A percentile compares a stretch with the other conserved stretches of the same genome.
These are phyloP conservation scores for Mimachlamys varia DNA, from an alignment of 2,888 invertebrate species.

Conservation along the genomic window DNA sequence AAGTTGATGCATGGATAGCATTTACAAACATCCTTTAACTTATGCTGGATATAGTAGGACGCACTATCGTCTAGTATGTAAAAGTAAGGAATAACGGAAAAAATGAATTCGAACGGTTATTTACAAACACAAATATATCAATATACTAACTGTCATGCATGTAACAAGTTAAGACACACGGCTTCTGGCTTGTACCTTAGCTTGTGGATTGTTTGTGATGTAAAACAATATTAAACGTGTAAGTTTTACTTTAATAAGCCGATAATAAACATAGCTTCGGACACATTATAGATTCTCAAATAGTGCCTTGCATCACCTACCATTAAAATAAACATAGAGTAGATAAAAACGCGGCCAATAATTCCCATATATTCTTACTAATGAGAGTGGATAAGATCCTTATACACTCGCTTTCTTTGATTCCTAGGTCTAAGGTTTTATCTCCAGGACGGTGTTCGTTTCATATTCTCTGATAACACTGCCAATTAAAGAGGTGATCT, in stretches of 20 bases:
- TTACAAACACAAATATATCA: too few species aligned
- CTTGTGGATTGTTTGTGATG: too few species aligned
- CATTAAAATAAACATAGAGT: conserved; percentile 13
- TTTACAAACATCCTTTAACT: too few species aligned
- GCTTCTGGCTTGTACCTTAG: too few species aligned
- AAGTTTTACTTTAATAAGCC: not conserved
- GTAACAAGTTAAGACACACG: too few species aligned
- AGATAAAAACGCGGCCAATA: not conserved
- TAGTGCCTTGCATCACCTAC: not conserved
- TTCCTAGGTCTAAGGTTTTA: not conserved
- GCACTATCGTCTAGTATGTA: too few species aligned
- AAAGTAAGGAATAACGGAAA: too few species aligned
- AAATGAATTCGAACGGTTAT: too few species aligned
- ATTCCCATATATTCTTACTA: conserved; percentile 36
- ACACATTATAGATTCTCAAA: not conserved
- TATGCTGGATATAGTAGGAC: too few species aligned
- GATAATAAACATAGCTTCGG: not conserved
- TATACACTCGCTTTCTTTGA: conserved; percentile 19
- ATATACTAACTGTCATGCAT: too few species aligned
- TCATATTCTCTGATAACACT: conserved; percentile 36
- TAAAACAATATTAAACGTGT: not conserved
- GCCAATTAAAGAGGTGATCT: conserved; percentile 33
- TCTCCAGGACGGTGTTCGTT: conserved; percentile 8
- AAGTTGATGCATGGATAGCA: too few species aligned
- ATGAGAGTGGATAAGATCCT: conserved; percentile 34